Conservation (phyloP, 2,797 vertebrate species). For the Bucorvus abyssinicus region DNA sequence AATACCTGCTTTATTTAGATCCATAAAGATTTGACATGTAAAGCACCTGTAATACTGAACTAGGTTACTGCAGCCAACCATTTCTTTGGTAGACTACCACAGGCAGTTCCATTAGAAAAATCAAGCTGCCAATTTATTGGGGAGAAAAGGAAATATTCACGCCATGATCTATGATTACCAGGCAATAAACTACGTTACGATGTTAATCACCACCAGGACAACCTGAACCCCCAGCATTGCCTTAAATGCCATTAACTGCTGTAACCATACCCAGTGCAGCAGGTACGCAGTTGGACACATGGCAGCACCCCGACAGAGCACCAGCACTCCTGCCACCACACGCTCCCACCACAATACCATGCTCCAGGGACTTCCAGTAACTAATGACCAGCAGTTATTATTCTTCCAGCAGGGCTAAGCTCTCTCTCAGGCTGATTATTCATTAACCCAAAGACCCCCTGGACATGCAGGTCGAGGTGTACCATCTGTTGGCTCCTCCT, state of each 20-base stretch:
- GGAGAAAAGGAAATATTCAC: neutral
- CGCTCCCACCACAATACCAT: rapidly evolving
- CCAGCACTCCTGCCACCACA: neutral
- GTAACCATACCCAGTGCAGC: neutral
- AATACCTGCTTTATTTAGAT: neutral
- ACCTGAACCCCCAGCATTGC: neutral
- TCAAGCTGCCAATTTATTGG: neutral
- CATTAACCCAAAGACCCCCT: neutral
- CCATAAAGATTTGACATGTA: neutral
- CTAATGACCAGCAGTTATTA: neutral
- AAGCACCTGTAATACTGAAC: neutral
- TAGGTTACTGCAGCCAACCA: neutral
- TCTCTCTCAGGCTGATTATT: neutral
- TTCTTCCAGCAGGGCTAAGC: neutral
- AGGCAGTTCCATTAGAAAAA: neutral
- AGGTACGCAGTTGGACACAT: neutral
- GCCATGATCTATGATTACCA: neutral
- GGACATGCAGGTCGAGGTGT: neutral
- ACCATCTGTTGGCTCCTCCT: neutral
- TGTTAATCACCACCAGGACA: neutral
- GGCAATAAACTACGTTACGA: neutral
- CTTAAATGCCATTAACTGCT: neutral
- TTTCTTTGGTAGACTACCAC: neutral
- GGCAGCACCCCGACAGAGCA: neutral
- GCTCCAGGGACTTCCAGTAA: neutral